Percentiles rank a stretch among this genome's conserved stretches.
Evolutionary conservation across 2,113 vertebrate genomes (phyloP).

Genomic region (Chlamydotis undulata): DNA sequence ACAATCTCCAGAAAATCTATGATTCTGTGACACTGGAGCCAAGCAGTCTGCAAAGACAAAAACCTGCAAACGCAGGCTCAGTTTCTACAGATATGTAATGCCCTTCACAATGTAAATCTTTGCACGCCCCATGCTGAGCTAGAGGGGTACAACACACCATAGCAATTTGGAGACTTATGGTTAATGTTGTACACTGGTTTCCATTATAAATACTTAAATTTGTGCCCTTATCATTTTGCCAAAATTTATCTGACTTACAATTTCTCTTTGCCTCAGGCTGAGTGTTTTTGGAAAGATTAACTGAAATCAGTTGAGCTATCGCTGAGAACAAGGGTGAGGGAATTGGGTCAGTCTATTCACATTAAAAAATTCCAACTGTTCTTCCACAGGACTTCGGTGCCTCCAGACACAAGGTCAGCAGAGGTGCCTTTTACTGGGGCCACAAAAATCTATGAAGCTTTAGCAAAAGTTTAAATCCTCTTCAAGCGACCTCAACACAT

Average conservation of each 20-base stretch:
- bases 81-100: neutral
- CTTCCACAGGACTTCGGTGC: neutral
- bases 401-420: conserved; percentile 45
- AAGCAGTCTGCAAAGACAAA: neutral
- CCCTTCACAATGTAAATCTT: neutral
- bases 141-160: neutral
- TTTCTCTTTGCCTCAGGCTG: conserved; percentile 46
- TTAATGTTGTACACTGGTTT: neutral
- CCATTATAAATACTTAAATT: neutral
- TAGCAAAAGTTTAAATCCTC: neutral
- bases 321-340: neutral
- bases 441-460: neutral
- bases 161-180: neutral
- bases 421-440: conserved; percentile 28
- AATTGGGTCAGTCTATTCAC: conserved; percentile 50
- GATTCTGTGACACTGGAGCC: neutral
- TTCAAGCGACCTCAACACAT: neutral
- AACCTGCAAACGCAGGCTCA: neutral
- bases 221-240: neutral
- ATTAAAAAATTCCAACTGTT: conserved; percentile 43
- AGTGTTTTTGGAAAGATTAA: conserved; percentile 47
- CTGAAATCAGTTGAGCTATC: neutral
- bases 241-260: neutral
- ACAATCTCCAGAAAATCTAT: neutral
- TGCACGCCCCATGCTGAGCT: neutral